phyloP scores from a whole-genome alignment of 2,888 invertebrate genomes.

The Drosophila algonquin region DNA sequence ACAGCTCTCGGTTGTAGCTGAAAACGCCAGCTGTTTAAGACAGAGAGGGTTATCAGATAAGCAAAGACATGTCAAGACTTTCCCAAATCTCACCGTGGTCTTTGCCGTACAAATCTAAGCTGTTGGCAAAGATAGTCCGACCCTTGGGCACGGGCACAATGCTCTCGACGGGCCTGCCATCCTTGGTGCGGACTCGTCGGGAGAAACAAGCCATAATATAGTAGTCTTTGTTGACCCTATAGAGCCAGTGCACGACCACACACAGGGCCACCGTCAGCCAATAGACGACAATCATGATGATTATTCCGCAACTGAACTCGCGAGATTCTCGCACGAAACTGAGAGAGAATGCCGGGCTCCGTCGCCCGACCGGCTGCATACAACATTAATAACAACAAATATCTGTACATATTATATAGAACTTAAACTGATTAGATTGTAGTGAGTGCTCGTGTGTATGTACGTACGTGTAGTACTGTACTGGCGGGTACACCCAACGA shows the following conservation, averaged over 20 bases:
- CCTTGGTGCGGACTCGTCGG: constrained; percentile 63
- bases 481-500: not conserved
- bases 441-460: not conserved
- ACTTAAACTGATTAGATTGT: constrained; percentile 21
- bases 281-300: constrained; percentile 6
- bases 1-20: not conserved
- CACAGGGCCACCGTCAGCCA: constrained; percentile 35
- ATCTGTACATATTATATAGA: too few relatives aligned
- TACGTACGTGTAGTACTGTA: not conserved
- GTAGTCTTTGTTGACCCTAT: constrained; percentile 59
- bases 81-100: constrained; percentile 32
- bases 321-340: not conserved
- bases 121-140: constrained; percentile 73
- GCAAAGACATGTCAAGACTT: not conserved
- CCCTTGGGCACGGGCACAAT: constrained; percentile 57
- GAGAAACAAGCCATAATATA: constrained; percentile 56
- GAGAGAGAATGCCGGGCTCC: not conserved
- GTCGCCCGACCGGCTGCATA: too few relatives aligned
- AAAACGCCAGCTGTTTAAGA: not conserved
- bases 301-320: not conserved
- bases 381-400: too few relatives aligned
- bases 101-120: constrained; percentile 68
- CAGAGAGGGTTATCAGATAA: not conserved
- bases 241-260: constrained; percentile 54
- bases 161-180: constrained; percentile 66